These are phyloP conservation scores for Drosophila paracracens DNA, from an alignment of 2,888 invertebrate species.

Conservation along the genomic window DNA sequence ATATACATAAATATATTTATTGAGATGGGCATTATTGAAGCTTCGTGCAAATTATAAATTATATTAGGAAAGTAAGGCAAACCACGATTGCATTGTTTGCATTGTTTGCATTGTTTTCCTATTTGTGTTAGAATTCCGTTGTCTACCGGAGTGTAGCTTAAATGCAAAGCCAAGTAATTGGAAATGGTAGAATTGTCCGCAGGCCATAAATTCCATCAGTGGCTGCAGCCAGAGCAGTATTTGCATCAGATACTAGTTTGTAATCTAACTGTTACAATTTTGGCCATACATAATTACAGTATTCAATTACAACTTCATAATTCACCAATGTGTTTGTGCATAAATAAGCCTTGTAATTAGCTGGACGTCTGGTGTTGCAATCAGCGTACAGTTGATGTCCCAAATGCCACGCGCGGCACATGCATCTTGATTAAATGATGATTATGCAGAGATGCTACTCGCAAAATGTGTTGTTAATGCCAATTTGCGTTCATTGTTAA, in stretches of 20 bases:
- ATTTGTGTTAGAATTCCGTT: constrained; percentile 13
- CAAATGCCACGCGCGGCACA: constrained; percentile 25
- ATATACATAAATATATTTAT: constrained; percentile 25
- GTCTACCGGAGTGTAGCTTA: constrained; percentile 29
- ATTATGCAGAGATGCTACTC: constrained; percentile 38
- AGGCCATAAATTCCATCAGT: constrained; percentile 30
- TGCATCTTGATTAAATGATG: constrained; percentile 48
- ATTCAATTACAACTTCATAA: constrained; percentile 74
- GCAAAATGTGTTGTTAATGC: constrained; percentile 17
- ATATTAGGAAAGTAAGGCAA: constrained; percentile 6
- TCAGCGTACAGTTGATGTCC: constrained; percentile 20
- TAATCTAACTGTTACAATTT: constrained; percentile 37
- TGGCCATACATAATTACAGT: constrained; percentile 55
- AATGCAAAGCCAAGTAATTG: constrained; percentile 46
- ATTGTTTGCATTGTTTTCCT: constrained; percentile 27
- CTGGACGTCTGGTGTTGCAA: constrained; percentile 34
- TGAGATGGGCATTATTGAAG: constrained; percentile 1
- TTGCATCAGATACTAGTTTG: background rate
- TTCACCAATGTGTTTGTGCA: constrained; percentile 35
- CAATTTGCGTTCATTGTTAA: constrained; percentile 9
- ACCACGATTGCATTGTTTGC: constrained; percentile 5
- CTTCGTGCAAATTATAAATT: constrained; percentile 33
- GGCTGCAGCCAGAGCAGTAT: background rate
- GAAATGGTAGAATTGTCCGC: constrained; percentile 27
- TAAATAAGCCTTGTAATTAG: constrained; percentile 56